Percentiles rank a stretch among this genome's conserved stretches.
phyloP scores from a whole-genome alignment of 2,888 invertebrate species.

The Cotesia congregata region DNA sequence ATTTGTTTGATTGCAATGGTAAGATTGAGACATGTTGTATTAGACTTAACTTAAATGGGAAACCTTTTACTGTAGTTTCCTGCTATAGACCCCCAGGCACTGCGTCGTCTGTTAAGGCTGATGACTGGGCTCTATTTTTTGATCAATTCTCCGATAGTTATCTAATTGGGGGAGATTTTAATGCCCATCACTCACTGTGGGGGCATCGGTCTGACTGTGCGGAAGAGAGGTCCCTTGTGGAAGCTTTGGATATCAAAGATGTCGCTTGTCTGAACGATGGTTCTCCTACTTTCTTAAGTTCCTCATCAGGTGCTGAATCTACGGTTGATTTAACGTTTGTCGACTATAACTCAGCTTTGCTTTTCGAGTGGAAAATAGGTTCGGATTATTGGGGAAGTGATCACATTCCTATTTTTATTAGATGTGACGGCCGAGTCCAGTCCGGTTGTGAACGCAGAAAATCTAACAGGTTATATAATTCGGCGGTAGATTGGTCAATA shows the following conservation, averaged over 20 bases:
- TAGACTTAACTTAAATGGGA: neutral
- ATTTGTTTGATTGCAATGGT: neutral
- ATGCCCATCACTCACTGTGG: conserved; percentile 5
- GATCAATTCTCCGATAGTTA: neutral
- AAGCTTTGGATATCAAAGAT: neutral
- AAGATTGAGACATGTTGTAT: conserved; percentile 5
- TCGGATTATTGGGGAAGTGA: neutral
- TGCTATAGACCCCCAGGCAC: conserved; percentile 8
- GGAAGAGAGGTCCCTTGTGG: neutral
- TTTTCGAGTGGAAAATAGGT: neutral
- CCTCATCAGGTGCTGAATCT: neutral
- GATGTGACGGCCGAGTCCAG: no score
- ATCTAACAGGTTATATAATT: neutral
- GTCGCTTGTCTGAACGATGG: neutral
- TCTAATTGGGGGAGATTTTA: conserved; percentile 9
- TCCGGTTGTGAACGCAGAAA: neutral
- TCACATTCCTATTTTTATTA: neutral
- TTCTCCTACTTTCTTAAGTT: no score
- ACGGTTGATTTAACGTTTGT: neutral
- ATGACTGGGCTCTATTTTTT: conserved; percentile 1
- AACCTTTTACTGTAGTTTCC: neutral
- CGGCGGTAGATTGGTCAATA: neutral
- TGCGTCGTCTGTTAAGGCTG: neutral
- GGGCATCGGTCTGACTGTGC: neutral
- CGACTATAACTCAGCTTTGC: neutral